These are phyloP conservation scores for Ceyx melanurus DNA, from an alignment of 2,113 vertebrate species.

Conservation along the genomic window DNA sequence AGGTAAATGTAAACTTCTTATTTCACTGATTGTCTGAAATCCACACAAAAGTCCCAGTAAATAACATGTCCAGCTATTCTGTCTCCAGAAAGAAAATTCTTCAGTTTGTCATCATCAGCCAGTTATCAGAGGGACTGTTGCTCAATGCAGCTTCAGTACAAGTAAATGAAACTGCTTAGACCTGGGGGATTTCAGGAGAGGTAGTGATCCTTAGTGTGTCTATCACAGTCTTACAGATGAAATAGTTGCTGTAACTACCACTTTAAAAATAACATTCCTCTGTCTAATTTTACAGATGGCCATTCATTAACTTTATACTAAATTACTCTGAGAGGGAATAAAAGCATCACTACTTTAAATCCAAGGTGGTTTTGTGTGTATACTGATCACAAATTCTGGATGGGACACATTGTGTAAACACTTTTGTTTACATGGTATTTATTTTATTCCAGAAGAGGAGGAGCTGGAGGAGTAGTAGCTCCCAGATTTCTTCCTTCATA, in stretches of 20 bases:
- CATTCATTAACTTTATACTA: neutral
- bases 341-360: neutral
- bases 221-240: neutral
- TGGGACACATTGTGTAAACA: neutral
- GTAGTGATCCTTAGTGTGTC: neutral
- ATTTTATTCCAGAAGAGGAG: neutral
- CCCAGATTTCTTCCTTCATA: neutral
- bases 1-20: slow-evolving; percentile 77
- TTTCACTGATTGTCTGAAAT: neutral
- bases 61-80: neutral
- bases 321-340: neutral
- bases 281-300: neutral
- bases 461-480: neutral
- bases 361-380: neutral
- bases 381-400: neutral
- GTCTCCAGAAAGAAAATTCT: neutral
- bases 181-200: neutral
- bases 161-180: neutral
- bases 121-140: neutral
- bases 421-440: neutral
- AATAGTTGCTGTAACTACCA: neutral
- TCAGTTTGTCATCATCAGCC: neutral
- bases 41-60: neutral
- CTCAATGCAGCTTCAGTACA: neutral
- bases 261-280: neutral